Conservation (phyloP, 35 echinoderm and acorn worm genomes). For the Ophioderma brevispina region DNA sequence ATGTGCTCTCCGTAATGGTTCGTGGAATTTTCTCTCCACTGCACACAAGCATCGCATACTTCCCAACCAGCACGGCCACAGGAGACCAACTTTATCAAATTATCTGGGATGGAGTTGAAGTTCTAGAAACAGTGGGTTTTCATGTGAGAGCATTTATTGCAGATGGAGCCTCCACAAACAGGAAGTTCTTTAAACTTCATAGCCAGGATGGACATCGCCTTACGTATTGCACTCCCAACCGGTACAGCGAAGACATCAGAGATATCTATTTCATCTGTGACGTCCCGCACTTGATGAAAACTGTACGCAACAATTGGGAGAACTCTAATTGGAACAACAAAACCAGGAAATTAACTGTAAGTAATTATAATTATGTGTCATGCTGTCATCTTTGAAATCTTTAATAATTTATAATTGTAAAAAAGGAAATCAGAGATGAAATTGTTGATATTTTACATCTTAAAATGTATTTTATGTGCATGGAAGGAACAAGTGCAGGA, state of each 20-base stretch:
- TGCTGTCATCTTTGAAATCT: no score
- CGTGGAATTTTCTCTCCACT: conserved; percentile 8
- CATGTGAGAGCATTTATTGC: conserved; percentile 41
- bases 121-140: conserved; percentile 33
- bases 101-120: conserved; percentile 13
- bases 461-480: no score
- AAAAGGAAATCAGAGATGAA: no score
- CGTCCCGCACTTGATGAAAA: conserved; percentile 52
- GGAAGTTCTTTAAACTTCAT: conserved; percentile 25
- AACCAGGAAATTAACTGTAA: conserved; percentile 33
- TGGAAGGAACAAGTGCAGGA: no score
- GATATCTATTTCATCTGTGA: conserved; percentile 51
- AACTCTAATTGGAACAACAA: conserved; percentile 60
- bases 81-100: background rate
- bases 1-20: conserved; percentile 56
- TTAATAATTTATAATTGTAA: no score
- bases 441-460: no score
- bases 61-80: background rate
- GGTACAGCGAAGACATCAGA: background rate
- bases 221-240: conserved; percentile 1
- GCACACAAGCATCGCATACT: conserved; percentile 28
- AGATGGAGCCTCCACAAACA: conserved; percentile 49
- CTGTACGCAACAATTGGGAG: conserved; percentile 45
- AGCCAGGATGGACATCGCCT: background rate
- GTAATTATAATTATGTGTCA: no score